phyloP scores from a whole-genome alignment of 2,888 invertebrate species.

The Meganola albula region DNA sequence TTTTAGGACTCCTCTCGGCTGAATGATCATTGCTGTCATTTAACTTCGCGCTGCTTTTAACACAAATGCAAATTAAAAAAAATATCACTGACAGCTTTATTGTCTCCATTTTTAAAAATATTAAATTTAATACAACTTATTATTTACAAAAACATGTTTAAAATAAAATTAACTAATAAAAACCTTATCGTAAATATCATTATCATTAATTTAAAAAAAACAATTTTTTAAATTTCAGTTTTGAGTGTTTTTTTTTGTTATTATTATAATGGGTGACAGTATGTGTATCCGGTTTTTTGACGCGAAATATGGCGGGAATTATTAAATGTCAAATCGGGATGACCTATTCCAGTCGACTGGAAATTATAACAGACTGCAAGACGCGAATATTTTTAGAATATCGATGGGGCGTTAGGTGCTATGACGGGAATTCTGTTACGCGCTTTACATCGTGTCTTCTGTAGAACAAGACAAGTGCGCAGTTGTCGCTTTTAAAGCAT shows the following conservation, averaged over 20 bases:
- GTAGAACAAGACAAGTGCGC: too few species aligned
- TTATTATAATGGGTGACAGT: constrained; percentile 11
- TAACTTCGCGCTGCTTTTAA: constrained; percentile 36
- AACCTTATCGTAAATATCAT: too few species aligned
- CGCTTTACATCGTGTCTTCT: too few species aligned
- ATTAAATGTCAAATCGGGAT: constrained; percentile 31
- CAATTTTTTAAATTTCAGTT: constrained; percentile 6
- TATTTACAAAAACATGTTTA: too few species aligned
- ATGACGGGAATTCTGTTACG: too few species aligned
- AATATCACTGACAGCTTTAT: constrained; percentile 35
- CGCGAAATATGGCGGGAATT: constrained; percentile 34
- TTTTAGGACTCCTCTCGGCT: constrained; percentile 34
- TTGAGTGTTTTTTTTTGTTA: background rate
- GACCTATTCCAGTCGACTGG: constrained; percentile 49
- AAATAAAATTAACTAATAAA: too few species aligned
- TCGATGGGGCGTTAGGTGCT: constrained; percentile 40
- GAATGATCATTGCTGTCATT: constrained; percentile 37
- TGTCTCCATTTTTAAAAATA: constrained; percentile 36
- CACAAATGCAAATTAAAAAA: constrained; percentile 37
- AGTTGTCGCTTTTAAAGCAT: too few species aligned
- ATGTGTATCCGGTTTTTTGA: constrained; percentile 12
- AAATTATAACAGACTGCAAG: constrained; percentile 46
- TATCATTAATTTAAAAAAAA: constrained; percentile 2
- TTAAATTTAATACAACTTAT: too few species aligned
- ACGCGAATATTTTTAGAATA: constrained; percentile 44